These are phyloP conservation scores for Physella acuta DNA, from an alignment of 1,140 invertebrate genomes.

Conservation along the genomic window DNA sequence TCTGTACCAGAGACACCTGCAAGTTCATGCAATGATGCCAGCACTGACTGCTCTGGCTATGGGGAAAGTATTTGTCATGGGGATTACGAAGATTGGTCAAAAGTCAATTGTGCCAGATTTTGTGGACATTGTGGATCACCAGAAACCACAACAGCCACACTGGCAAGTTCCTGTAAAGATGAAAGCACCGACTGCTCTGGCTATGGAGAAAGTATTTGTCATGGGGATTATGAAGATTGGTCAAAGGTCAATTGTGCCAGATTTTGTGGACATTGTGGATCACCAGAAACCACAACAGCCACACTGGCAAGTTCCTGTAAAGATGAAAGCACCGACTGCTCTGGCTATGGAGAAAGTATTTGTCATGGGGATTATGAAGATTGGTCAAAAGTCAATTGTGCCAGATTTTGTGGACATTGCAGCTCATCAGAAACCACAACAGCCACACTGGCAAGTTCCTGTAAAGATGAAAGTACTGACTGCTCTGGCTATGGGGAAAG, in stretches of 20 bases:
- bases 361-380: conserved; percentile 27
- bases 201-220: conserved; percentile 18
- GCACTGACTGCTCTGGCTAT: conserved; percentile 26
- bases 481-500: conserved; percentile 20
- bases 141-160: not conserved
- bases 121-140: conserved; percentile 33
- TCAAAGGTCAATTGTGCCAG: conserved; percentile 23
- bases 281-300: not conserved
- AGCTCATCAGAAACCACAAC: not conserved
- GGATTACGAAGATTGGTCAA: conserved; percentile 44
- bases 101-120: conserved; percentile 40
- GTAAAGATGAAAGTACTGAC: conserved; percentile 19
- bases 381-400: conserved; percentile 28
- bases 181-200: not conserved
- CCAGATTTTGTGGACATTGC: conserved; percentile 28
- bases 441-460: not conserved
- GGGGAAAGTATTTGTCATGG: conserved; percentile 36
- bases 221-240: conserved; percentile 15
- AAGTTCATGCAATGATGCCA: conserved; percentile 12
- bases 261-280: not conserved
- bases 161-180: not conserved
- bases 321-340: conserved; percentile 11
- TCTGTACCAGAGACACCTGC: not conserved
- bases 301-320: not conserved
- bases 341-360: conserved; percentile 12